Evolutionary conservation across 2,888 invertebrate genomes (phyloP), one percentile per base, ranked within the genome.

Genomic region (Cetonia aurata): DNA sequence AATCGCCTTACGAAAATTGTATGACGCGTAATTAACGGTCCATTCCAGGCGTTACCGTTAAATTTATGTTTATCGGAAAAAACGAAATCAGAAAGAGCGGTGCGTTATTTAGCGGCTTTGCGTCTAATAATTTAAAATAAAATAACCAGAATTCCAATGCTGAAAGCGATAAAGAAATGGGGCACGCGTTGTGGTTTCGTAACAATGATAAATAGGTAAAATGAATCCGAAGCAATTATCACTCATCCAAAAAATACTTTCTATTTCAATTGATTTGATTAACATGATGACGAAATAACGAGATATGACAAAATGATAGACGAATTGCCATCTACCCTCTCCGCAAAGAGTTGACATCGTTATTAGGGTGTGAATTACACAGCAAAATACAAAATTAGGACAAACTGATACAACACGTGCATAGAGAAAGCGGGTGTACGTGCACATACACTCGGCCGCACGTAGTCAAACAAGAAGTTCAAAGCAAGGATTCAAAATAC

Each of bases 401-500:
- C 71, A 71, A 41, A 46, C 53, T 53, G 33, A 69, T 71, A 55
- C 53, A 71, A 74, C 76, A 76, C 76, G 76, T 76, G 76, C 74
- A 75, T 62, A 70, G 75, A 75, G 76, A 76, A 76, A 76, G 76
- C 74, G 71, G 71, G 76, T 72, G 73, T 76, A 76, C 75, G 76
- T 76, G 76, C 75, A 72, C 69, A 73, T 72, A 44, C 48, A 62
- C 37, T 53, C 65, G 31, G n/a, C 37, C 62, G 53, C 55, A 70
- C 62, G 69, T 65, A 68, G 8, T 57, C 68, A 44, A 67, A 46
- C 17, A 65, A 65, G 50, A 65, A 52, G 50, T 65, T 37, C 13
- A 41, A 50, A 65, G 50, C 37, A 41, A 50, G 17, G 37, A 50
- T 19, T 15, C 17, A 12, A 9, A 62, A 31, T n/a, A 37, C 50